These are phyloP conservation scores for Lithophane ornitopus DNA, from an alignment of 2,888 invertebrate species.

Conservation along the genomic window DNA sequence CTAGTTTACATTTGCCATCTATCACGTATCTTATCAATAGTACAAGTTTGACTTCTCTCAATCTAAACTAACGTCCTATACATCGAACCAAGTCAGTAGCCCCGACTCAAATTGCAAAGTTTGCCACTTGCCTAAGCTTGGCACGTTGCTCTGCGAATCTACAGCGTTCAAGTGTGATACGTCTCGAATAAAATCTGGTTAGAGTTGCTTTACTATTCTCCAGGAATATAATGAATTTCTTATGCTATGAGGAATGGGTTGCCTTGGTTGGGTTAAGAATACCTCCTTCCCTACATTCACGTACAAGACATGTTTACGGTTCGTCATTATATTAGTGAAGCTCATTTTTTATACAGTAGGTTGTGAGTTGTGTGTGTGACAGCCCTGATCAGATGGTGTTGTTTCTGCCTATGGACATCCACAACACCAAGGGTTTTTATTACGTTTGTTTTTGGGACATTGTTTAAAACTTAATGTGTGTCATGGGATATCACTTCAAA, in stretches of 20 bases:
- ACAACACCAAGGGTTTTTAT: conserved; percentile 12
- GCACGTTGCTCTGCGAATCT: conserved; percentile 56
- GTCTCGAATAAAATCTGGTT: conserved; percentile 56
- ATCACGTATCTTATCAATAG: conserved; percentile 11
- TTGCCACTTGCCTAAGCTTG: conserved; percentile 52
- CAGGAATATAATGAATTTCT: conserved; percentile 51
- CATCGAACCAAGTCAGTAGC: conserved; percentile 29
- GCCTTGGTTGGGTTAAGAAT: not conserved
- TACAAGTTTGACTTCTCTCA: conserved; percentile 25
- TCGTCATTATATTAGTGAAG: not conserved
- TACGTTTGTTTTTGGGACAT: conserved; percentile 14
- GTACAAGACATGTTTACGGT: conserved; percentile 8
- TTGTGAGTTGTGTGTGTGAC: not conserved
- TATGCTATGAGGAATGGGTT: conserved; percentile 33
- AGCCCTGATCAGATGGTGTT: not conserved
- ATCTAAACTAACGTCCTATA: conserved; percentile 23
- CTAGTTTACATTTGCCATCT: not conserved
- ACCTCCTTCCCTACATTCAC: not conserved
- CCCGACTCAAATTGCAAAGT: conserved; percentile 47
- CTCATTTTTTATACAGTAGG: not conserved
- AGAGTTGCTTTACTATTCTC: conserved; percentile 33
- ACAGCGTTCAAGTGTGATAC: conserved; percentile 55
- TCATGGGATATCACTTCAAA: conserved; percentile 15
- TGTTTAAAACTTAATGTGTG: conserved; percentile 9
- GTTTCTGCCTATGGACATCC: not conserved